A percentile compares a stretch with the other conserved stretches of the same genome.
These are phyloP conservation scores for Lates calcarifer DNA, from an alignment of 2,113 vertebrate genomes.

Conservation along the genomic window DNA sequence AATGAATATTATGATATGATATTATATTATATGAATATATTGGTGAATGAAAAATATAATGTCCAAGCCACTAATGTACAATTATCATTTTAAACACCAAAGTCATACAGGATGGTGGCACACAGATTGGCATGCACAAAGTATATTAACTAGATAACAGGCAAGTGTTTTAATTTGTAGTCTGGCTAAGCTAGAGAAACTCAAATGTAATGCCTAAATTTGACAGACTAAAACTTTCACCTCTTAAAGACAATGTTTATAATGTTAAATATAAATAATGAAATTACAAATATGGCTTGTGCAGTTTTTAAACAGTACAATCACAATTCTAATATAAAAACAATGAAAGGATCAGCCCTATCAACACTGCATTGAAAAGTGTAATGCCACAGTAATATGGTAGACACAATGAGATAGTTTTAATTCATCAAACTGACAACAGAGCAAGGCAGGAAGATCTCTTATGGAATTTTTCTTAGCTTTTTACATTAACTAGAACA, in stretches of 20 bases:
- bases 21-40: too few species aligned
- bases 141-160: background rate
- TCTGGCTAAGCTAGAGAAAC: background rate
- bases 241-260: too few species aligned
- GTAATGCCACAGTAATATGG: background rate
- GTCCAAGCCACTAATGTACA: background rate
- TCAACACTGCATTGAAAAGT: background rate
- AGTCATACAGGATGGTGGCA: background rate
- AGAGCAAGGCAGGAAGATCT: background rate
- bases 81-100: background rate
- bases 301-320: background rate
- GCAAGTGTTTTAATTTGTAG: background rate
- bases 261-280: too few species aligned
- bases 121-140: conserved; percentile 15
- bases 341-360: background rate
- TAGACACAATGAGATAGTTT: background rate
- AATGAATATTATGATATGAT: too few species aligned
- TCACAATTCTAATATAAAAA: background rate
- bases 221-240: background rate
- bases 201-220: background rate
- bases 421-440: background rate
- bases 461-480: background rate
- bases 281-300: too few species aligned
- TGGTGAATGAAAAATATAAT: background rate
- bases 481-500: background rate